phyloP scores from a whole-genome alignment of 2,888 invertebrate genomes.

The Acronicta leporina region DNA sequence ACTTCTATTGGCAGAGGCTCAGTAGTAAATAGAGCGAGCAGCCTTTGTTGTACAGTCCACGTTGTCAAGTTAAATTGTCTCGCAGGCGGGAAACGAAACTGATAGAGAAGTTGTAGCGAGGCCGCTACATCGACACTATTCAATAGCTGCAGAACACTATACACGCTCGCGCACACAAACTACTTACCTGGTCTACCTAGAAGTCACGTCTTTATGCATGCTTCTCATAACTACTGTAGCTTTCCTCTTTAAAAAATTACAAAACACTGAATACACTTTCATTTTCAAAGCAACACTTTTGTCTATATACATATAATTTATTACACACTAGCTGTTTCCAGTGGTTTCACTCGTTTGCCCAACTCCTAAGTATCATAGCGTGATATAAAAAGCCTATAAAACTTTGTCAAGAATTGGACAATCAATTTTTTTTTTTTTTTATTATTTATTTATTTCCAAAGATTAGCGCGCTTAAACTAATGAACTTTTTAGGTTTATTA shows the following conservation, averaged over 20 bases:
- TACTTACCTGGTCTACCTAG: conserved; percentile 23
- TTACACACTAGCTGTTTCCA: too few species aligned
- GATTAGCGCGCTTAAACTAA: too few species aligned
- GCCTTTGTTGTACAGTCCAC: conserved; percentile 81
- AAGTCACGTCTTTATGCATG: conserved; percentile 43
- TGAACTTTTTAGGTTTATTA: too few species aligned
- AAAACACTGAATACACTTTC: not conserved
- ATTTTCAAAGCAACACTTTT: too few species aligned
- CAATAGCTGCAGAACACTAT: conserved; percentile 66
- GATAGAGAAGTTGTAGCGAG: conserved; percentile 84
- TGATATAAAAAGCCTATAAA: too few species aligned
- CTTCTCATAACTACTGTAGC: conserved; percentile 35
- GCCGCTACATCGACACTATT: conserved; percentile 82
- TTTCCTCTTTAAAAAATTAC: conserved; percentile 11
- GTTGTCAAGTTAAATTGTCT: conserved; percentile 88
- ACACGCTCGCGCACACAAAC: conserved; percentile 42
- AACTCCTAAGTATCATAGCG: too few species aligned
- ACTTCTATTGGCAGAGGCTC: conserved; percentile 69
- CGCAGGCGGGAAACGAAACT: conserved; percentile 85
- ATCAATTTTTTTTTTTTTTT: too few species aligned
- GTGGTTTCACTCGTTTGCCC: too few species aligned
- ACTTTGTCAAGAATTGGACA: too few species aligned
- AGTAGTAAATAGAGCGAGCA: conserved; percentile 81
- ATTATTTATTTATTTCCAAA: too few species aligned
- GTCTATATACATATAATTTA: too few species aligned